Base-by-base conservation (phyloP, 2,797 vertebrate genomes). In the Uromys caudimaculatus region DNA sequence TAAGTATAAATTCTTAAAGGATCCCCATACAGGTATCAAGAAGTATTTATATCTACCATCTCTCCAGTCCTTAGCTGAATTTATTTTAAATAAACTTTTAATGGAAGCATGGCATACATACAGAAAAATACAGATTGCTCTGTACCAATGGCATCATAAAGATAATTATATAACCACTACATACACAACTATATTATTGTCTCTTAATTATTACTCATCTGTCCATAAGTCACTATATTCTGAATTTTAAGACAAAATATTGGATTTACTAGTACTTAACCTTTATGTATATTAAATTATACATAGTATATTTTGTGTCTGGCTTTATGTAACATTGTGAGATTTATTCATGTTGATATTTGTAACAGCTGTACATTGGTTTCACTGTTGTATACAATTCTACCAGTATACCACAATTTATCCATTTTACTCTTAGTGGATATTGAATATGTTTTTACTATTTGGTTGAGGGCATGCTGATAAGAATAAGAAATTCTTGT, bases 1-100 rank as follows among this genome's bases (percentile, higher is more conserved):
- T 67, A 86, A 83, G 21, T 81, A 81, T 73, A 91, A 93, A 94
- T 93, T 62, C 24, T 91, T 67, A 90, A 90, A 16, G 32, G 50
- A 76, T 64, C 44, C 52, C 38, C n/a, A 60, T 16, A 8, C 23
- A 92, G 24, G 47, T 58, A 54, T 38, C 35, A 47, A 58, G 71
- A 76, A 89, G 23, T 60, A 58, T 75, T 44, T 88, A 2, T 89
- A 58, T 47, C 71, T 89, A 32, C 10, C 56, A 56, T 75, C 13
- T 76, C 47, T 41, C 50, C 13, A 56, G 29, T 2, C 17, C 52
- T 13, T 76, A 62, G 41, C 47, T 90, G 35, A 76, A 47, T 71
- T 69, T 71, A 87, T 85, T 78, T 62, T 81, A 89, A 89, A 60
- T 89, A 47, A 76, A 17, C 56, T 60, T 76, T 89, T 89, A 62